Percentiles rank a stretch among this genome's conserved stretches.
Conservation (phyloP, 1,140 invertebrate genomes). For the Arctopsyche grandis region DNA sequence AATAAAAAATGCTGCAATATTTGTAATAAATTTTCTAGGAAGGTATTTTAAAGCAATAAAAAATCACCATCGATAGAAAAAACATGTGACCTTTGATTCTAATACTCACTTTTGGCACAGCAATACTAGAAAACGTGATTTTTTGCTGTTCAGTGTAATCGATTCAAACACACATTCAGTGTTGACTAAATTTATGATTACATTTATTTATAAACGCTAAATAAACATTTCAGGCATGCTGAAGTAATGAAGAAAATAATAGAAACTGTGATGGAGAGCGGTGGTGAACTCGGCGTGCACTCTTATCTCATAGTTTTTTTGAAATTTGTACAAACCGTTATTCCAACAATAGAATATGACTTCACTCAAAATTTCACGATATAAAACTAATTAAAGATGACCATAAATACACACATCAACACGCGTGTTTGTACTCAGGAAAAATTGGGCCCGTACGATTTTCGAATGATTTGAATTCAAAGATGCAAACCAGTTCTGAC, state of each 20-base stretch:
- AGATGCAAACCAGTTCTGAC: not conserved
- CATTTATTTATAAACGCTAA: conserved; percentile 16
- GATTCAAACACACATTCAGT: not conserved
- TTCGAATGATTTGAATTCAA: not conserved
- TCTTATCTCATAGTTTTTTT: conserved; percentile 99
- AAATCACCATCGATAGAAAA: too few species aligned
- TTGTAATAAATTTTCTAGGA: too few species aligned
- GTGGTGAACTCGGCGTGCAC: conserved; percentile 95
- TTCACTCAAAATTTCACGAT: conserved; percentile 98
- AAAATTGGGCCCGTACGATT: not conserved
- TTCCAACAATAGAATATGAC: conserved; percentile 99
- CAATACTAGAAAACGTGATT: too few species aligned
- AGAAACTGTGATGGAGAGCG: conserved; percentile 95
- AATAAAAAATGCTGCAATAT: too few species aligned
- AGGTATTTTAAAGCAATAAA: too few species aligned
- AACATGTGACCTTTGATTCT: too few species aligned
- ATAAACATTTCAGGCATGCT: conserved; percentile 81
- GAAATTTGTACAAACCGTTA: conserved; percentile 99
- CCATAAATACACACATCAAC: not conserved
- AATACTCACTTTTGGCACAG: too few species aligned
- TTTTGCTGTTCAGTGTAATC: too few species aligned
- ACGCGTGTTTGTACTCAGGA: not conserved
- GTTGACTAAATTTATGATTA: not conserved
- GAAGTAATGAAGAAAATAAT: conserved; percentile 99
- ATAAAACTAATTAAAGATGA: conserved; percentile 63